A percentile compares a stretch with the other conserved stretches of the same genome.
These are phyloP conservation scores for Scomber scombrus DNA, from an alignment of 2,113 vertebrate genomes.

Conservation along the genomic window DNA sequence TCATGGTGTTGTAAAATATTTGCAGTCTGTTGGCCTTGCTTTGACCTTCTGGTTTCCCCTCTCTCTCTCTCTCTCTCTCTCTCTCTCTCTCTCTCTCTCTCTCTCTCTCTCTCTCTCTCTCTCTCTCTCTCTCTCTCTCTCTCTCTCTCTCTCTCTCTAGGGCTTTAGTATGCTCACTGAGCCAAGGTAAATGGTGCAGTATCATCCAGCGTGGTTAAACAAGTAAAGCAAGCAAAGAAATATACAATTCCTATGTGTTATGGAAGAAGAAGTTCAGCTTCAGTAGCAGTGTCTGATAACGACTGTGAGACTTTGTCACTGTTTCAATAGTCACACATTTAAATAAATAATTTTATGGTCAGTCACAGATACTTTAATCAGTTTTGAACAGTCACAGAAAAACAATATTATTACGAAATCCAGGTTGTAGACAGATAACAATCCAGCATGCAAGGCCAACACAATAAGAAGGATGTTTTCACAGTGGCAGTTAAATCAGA, in stretches of 20 bases:
- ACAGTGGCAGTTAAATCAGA: too few relatives aligned
- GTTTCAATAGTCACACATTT: too few relatives aligned
- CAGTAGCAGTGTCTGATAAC: not conserved
- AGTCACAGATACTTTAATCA: too few relatives aligned
- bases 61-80: not conserved
- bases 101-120: not conserved
- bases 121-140: not conserved
- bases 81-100: not conserved
- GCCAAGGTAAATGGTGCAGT: not conserved
- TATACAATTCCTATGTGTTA: not conserved
- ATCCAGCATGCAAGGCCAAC: too few relatives aligned
- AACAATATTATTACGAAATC: too few relatives aligned
- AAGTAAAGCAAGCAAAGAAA: not conserved
- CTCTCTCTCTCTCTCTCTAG: not conserved
- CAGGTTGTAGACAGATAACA: too few relatives aligned
- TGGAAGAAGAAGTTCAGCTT: not conserved
- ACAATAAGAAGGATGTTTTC: too few relatives aligned
- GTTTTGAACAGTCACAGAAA: too few relatives aligned
- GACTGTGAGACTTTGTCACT: too few relatives aligned
- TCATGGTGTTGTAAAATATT: conserved; percentile 11
- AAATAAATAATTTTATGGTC: too few relatives aligned
- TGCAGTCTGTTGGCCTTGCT: conserved; percentile 8
- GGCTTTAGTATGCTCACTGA: not conserved
- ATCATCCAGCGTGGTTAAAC: not conserved
- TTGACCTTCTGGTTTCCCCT: not conserved